Base-by-base conservation (phyloP, 2,797 vertebrate genomes). In the Micromesistius poutassou region DNA sequence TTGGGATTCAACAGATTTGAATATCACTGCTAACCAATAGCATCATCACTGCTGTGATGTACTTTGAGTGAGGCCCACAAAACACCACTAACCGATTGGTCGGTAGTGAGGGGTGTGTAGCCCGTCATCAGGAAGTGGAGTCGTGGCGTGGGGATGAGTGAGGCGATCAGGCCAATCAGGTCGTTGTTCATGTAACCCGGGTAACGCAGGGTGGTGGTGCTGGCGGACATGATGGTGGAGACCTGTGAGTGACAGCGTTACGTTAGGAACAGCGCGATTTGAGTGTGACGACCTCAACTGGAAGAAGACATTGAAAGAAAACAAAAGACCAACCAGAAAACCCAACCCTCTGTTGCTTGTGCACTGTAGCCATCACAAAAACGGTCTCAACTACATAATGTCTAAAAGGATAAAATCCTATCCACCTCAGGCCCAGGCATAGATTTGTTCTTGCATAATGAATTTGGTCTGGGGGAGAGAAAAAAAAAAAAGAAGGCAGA, bases 151-250 rank as follows among this genome's bases (percentile, higher is more conserved):
- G 98, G 97, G 88, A 98, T 98, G 76, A 99, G 96, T 0, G 97
- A 99, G 0, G 97, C 96, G 0, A 98, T 98, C 85, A 98, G 93
- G 73, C 97, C 96, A 0, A 98, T 98, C 28, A 98, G 96, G 86
- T 98, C 97, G 0, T 98, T 98, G 94, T 98, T 98, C 97, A 98
- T 98, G 89, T 98, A 98, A 22, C 97, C 96, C 0, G 97, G 97
- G 74, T 98, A 98, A 77, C 96, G 94, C 83, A 98, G 94, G 0
- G 97, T 98, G 80, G 97, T 98, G 50, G 97, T 99, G 91, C 97
- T 99, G 79, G 97, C 97, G 33, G 96, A 98, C 97, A 99, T 98
- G 89, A 98, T 99, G 83, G 97, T 99, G 82, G 97, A 99, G 62
- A 99, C 97, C 97, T 99, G 90, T 1, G 80, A 30, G 35, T n/a